These are phyloP conservation scores for Amphipoea lucens DNA, from an alignment of 2,888 invertebrate species.

Conservation along the genomic window DNA sequence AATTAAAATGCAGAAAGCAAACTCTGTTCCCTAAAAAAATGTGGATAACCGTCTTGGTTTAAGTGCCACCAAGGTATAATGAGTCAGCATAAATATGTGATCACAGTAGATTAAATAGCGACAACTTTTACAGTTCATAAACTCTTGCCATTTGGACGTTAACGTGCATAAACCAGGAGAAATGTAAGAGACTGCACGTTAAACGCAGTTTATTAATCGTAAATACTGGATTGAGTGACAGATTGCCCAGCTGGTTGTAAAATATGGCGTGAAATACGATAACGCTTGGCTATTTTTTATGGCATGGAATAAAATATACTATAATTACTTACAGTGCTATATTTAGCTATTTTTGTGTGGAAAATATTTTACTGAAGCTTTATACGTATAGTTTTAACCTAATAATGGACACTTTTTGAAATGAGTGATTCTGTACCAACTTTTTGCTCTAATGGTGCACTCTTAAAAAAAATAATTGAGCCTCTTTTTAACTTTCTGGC, in stretches of 20 bases:
- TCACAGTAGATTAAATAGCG: slow-evolving; percentile 23
- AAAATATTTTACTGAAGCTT: not conserved
- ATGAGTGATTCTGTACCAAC: not conserved
- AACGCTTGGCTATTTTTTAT: not conserved
- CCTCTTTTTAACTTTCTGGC: not conserved
- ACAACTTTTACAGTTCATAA: slow-evolving; percentile 40
- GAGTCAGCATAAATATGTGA: slow-evolving; percentile 15
- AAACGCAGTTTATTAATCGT: slow-evolving; percentile 55
- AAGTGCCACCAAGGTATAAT: not conserved
- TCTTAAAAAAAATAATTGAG: not conserved
- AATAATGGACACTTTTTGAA: not conserved
- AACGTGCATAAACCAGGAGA: slow-evolving; percentile 7
- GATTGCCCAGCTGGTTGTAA: slow-evolving; percentile 28
- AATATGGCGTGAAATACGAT: slow-evolving; percentile 22
- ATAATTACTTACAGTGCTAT: not conserved
- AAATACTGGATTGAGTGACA: slow-evolving; percentile 34
- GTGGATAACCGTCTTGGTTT: not conserved
- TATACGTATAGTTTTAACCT: not conserved
- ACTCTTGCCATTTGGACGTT: slow-evolving; percentile 28
- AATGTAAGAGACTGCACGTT: slow-evolving; percentile 33
- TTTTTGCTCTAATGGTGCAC: not conserved
- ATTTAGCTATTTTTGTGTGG: not conserved
- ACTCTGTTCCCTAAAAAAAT: not conserved
- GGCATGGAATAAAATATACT: slow-evolving; percentile 5
- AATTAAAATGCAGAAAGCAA: not conserved